Evolutionary conservation across 2,797 vertebrate species (phyloP), one percentile per base, ranked within the genome.

Genomic region (Poeciliopsis presidionis): DNA sequence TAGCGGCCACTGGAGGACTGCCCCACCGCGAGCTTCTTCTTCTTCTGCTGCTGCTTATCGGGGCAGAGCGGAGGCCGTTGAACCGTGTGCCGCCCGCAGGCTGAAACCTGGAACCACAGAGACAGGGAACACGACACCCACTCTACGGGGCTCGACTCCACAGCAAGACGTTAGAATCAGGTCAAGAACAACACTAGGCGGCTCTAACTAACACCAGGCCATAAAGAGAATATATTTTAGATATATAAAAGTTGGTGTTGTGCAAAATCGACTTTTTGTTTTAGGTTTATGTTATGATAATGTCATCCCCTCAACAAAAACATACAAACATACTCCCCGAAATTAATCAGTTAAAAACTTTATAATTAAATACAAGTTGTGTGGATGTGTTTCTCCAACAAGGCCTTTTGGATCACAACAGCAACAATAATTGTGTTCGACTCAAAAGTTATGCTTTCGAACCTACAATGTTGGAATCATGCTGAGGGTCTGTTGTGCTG

Each of bases 1-100:
- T 76, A 16, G 53, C 65, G 65, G 33, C 75, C 71, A 70, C 79
- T 53, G 8, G 55, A 83, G 74, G 80, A 82, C 65, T 25, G 65
- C 65, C 65, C 9, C 88, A 82, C 81, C 39, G 89, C 77, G 77
- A 88, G 88, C 28, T 82, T 83, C 91, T 81, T 86, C 90, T 86
- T 88, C 85, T 39, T 41, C 39, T 43, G 8, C 41, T 43, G 43
- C 43, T 73, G 20, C 8, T 41, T 51, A 0, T 72, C 67, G n/a
- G 0, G 3, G 25, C 25, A 73, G 55, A 47, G 41, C 70, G 4
- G 76, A 13, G 84, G 6, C 33, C 81, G 7, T n/a, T 69, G 87
- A 20, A 69, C 88, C 2, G 73, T 45, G 74, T 45, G 81, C 84
- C 86, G 83, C 79, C 88, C 81, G 59, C 79, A 75, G 89, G 83